phyloP scores from a whole-genome alignment of 2,888 invertebrate genomes.

The Dusona sp. region DNA sequence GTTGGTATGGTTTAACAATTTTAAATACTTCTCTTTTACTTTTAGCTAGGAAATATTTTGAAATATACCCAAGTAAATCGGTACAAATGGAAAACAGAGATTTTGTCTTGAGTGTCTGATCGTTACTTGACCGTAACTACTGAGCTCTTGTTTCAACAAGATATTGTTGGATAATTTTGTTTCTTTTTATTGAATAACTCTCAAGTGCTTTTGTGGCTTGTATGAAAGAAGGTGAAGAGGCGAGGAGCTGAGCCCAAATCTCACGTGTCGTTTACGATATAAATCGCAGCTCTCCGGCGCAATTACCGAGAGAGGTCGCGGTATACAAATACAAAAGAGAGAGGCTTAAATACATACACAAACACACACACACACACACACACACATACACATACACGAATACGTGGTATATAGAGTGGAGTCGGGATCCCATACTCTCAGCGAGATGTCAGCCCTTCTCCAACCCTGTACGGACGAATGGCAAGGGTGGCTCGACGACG shows the following conservation, averaged over 20 bases:
- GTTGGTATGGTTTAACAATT: not conserved
- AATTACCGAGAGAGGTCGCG: constrained; percentile 54
- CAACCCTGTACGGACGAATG: constrained; percentile 15
- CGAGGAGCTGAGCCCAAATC: constrained; percentile 44
- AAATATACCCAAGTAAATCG: not conserved
- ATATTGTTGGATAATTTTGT: constrained; percentile 8
- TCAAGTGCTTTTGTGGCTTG: constrained; percentile 8
- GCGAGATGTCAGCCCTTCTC: constrained; percentile 58
- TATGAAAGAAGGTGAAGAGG: constrained; percentile 29
- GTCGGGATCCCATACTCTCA: constrained; percentile 64
- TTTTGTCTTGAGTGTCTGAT: not conserved
- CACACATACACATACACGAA: not conserved
- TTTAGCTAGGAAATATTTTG: not conserved
- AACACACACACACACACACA: not conserved
- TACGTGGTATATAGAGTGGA: constrained; percentile 8
- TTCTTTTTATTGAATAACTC: constrained; percentile 19
- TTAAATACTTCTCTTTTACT: not conserved
- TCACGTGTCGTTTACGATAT: constrained; percentile 69
- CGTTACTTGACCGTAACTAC: constrained; percentile 17
- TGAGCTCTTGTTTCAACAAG: not conserved
- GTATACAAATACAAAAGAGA: not conserved
- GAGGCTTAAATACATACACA: not conserved
- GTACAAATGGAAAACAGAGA: not conserved
- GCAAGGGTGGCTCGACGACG: constrained; percentile 43
- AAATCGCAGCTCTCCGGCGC: constrained; percentile 68